Percentiles rank a stretch among this genome's conserved stretches.
These are phyloP conservation scores for Enteromius mattozi DNA, from an alignment of 2,797 vertebrate genomes.

Conservation along the genomic window DNA sequence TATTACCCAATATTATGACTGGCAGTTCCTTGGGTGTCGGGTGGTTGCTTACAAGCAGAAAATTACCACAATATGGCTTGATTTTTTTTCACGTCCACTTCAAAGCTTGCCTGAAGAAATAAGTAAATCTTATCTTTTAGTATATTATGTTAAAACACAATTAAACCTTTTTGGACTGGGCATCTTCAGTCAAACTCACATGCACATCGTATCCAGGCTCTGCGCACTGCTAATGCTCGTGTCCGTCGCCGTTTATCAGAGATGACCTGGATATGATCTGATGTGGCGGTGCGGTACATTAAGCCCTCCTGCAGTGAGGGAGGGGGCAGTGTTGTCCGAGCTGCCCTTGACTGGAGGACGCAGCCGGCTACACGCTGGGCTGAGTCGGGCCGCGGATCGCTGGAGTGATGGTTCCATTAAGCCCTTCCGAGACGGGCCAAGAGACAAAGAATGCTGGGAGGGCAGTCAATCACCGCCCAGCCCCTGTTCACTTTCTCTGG, in stretches of 20 bases:
- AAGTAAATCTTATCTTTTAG: neutral
- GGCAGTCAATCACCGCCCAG: slow-evolving; percentile 52
- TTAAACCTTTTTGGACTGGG: neutral
- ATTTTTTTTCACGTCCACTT: neutral
- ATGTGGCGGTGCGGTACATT: slow-evolving; percentile 38
- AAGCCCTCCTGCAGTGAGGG: slow-evolving; percentile 27
- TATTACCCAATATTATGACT: neutral
- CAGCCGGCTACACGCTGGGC: slow-evolving; percentile 41
- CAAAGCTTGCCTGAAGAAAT: neutral
- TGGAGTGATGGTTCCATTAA: slow-evolving; percentile 59
- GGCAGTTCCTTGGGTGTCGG: neutral
- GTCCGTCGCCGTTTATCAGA: neutral
- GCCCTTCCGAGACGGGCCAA: slow-evolving; percentile 42
- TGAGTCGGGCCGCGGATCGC: slow-evolving; percentile 34
- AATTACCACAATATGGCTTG: neutral
- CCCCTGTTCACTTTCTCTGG: slow-evolving; percentile 17
- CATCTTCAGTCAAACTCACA: neutral
- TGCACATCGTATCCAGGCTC: neutral
- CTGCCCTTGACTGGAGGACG: slow-evolving; percentile 51
- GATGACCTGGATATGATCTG: slow-evolving; percentile 32
- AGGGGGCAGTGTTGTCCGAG: slow-evolving; percentile 1
- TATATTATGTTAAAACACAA: neutral
- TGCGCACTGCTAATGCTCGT: neutral
- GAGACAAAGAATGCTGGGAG: slow-evolving; percentile 49
- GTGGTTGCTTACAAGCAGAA: neutral